These are phyloP conservation scores for Romanogobio albipinnatus DNA, from an alignment of 2,113 vertebrate genomes.

Conservation along the genomic window DNA sequence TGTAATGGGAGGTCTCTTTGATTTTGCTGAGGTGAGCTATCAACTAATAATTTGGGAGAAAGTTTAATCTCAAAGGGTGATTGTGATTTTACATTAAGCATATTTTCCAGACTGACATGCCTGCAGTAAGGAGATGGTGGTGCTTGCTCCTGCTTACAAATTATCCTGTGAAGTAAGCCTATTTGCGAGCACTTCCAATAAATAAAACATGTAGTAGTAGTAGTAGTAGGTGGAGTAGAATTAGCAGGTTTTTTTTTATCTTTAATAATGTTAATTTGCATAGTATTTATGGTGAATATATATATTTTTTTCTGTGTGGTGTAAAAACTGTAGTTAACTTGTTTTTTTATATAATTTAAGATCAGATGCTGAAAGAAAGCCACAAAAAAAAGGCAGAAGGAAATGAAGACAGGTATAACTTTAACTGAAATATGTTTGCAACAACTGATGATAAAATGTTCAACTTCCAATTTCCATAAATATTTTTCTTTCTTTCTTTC, in stretches of 20 bases:
- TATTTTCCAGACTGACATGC: not conserved
- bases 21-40: too few relatives aligned
- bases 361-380: not conserved
- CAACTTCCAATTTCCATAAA: not conserved
- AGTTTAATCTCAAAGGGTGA: not conserved
- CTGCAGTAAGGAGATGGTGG: not conserved
- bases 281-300: not conserved
- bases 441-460: too few relatives aligned
- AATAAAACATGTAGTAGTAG: not conserved
- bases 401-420: too few relatives aligned
- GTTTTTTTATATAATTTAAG: not conserved
- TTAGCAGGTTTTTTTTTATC: not conserved
- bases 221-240: too few relatives aligned
- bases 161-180: not conserved
- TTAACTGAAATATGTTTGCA: too few relatives aligned
- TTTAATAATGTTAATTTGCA: slow-evolving; percentile 1
- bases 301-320: not conserved
- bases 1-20: too few relatives aligned
- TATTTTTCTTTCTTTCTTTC: not conserved
- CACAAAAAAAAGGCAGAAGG: not conserved
- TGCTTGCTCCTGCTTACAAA: not conserved
- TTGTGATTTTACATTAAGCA: not conserved
- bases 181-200: not conserved
- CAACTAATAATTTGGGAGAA: too few relatives aligned
- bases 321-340: not conserved